phyloP scores from a whole-genome alignment of 2,888 invertebrate genomes.

The Silvanus unidentatus region DNA sequence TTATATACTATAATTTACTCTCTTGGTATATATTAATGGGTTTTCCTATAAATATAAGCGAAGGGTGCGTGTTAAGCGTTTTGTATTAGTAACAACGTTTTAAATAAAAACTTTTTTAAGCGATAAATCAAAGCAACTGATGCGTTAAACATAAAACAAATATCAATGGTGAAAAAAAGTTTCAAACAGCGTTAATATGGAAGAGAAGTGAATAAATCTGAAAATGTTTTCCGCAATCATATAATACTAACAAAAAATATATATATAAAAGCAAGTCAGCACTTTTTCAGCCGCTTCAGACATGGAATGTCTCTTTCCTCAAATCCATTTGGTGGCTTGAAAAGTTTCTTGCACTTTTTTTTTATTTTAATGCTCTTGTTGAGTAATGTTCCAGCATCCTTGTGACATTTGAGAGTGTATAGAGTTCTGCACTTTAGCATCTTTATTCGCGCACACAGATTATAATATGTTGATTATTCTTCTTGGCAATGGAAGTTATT shows the following conservation, averaged over 20 bases:
- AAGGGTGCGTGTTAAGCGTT: background rate
- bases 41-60: too few relatives aligned
- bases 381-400: conserved; percentile 16
- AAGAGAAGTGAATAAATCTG: conserved; percentile 8
- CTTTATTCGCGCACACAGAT: conserved; percentile 5
- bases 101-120: conserved; percentile 1
- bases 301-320: conserved; percentile 17
- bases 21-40: too few relatives aligned
- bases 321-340: conserved; percentile 18
- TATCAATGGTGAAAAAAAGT: background rate
- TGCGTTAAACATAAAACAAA: conserved; percentile 1
- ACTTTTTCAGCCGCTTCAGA: conserved; percentile 15
- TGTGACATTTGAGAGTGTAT: conserved; percentile 12
- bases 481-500: conserved; percentile 8
- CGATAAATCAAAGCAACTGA: conserved; percentile 1
- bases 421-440: conserved; percentile 3
- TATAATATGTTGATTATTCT: conserved; percentile 7
- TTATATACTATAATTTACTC: too few relatives aligned
- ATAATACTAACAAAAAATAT: background rate
- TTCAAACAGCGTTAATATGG: background rate
- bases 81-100: background rate
- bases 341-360: conserved; percentile 19
- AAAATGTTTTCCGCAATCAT: conserved; percentile 7
- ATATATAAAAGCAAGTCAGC: conserved; percentile 15
- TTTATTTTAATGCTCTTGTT: conserved; percentile 20